Base-by-base conservation (phyloP, 2,113 vertebrate genomes). In the Prolemur simus region DNA sequence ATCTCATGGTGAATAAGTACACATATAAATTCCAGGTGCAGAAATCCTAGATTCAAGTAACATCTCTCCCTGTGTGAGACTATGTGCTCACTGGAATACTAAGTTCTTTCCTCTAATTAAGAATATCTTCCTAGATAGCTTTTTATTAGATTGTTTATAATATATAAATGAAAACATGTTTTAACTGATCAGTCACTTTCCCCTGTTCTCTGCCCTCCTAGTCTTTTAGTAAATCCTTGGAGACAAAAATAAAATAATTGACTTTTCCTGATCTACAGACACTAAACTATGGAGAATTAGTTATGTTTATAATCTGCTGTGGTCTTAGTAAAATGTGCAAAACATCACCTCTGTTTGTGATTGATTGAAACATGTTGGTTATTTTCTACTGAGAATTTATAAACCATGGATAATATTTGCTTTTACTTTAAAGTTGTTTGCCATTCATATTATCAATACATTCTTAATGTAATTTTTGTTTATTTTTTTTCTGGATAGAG, bases 281-380 rank as follows among this genome's bases (percentile, higher is more conserved):
- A 78, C 21, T 47, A 42, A 95, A 9, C 7, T 87, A 27, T n/a
- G 32, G 23, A 63, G 34, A 78, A 89, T 58, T 74, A 71, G 3
- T 18, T 25, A 2, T 58, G 3, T 80, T 82, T 73, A 74, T n/a
- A 96, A 52, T 90, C 0, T 60, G 73, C 13, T 95, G 20, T 56
- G 66, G 2, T 49, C n/a, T 58, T 89, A 54, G 27, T 71, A 94
- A 91, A 97, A 54, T 60, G 25, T 42, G 68, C 2, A 18, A 93
- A 66, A 56, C 25, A 45, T 87, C n/a, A 85, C 11, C 49, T 4
- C 81, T 17, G 49, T 12, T 93, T 73, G 74, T 95, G 56, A 92
- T 77, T 88, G 68, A 95, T 87, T 60, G 68, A 83, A 96, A 68
- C 4, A 68, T 64, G 45, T 74, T 47, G n/a, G 32, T 96, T 88